A percentile compares a stretch with the other conserved stretches of the same genome.
These are phyloP conservation scores for Lutraria lutraria DNA, from an alignment of 2,888 invertebrate genomes.

Conservation along the genomic window DNA sequence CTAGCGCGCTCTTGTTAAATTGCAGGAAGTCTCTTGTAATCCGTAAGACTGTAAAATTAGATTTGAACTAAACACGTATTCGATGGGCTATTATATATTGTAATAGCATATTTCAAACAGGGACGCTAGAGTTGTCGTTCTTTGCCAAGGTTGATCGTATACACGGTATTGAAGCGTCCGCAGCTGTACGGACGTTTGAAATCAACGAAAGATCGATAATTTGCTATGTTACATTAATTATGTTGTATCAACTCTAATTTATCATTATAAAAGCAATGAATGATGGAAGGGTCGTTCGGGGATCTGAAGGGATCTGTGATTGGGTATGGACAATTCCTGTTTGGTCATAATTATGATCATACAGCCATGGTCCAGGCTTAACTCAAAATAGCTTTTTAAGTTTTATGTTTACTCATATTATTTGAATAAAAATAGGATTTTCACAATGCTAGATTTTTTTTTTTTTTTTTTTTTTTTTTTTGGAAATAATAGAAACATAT, in stretches of 20 bases:
- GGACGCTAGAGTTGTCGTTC: conserved; percentile 46
- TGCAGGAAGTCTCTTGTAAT: too few species aligned
- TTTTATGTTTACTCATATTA: too few species aligned
- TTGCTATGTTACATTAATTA: neutral
- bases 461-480: too few species aligned
- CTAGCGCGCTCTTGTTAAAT: neutral
- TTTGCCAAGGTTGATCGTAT: neutral
- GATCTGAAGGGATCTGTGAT: neutral
- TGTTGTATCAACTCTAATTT: conserved; percentile 50
- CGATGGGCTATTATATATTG: too few species aligned
- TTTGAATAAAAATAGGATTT: too few species aligned
- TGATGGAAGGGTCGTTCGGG: neutral
- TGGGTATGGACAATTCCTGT: neutral
- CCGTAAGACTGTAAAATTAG: too few species aligned
- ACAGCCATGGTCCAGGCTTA: too few species aligned
- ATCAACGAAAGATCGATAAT: conserved; percentile 16
- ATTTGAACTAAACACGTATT: neutral
- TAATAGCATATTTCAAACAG: neutral
- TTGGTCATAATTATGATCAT: too few species aligned
- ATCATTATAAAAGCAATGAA: conserved; percentile 46
- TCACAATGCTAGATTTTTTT: too few species aligned
- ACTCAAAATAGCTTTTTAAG: too few species aligned
- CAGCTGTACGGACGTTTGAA: neutral
- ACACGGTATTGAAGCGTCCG: neutral
- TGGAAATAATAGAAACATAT: too few species aligned